Conservation (phyloP, 35 echinoderm and acorn worm species). For the Apostichopus parvimensis region DNA sequence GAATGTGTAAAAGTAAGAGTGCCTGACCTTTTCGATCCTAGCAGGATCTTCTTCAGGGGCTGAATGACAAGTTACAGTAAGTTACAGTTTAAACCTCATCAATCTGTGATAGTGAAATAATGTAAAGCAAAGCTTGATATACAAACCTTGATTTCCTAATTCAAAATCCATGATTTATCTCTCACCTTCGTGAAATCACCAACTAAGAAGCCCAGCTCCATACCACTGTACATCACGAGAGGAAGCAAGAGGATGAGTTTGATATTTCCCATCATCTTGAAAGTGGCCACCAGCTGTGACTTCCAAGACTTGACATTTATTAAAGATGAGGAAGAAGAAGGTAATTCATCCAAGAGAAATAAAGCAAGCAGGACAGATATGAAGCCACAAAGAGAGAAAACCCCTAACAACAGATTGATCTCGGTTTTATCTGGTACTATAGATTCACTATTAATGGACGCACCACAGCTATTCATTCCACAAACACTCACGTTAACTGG, state of each 20-base stretch:
- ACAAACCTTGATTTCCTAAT: too few relatives aligned
- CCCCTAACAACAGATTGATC: background rate
- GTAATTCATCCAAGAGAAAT: background rate
- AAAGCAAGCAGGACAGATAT: background rate
- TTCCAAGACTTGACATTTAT: background rate
- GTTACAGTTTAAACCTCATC: too few relatives aligned
- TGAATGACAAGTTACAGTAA: too few relatives aligned
- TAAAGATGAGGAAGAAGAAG: background rate
- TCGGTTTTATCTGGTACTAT: background rate
- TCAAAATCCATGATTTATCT: background rate
- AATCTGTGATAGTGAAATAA: too few relatives aligned
- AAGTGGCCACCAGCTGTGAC: background rate
- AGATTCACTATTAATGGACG: background rate
- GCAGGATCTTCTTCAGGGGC: too few relatives aligned
- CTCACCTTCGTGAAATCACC: slow-evolving; percentile 61
- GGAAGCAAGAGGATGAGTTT: slow-evolving; percentile 41
- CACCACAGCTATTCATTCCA: background rate
- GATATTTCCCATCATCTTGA: slow-evolving; percentile 5
- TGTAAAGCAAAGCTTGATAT: too few relatives aligned
- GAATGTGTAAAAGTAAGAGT: too few relatives aligned
- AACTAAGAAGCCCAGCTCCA: slow-evolving; percentile 39
- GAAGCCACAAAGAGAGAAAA: background rate
- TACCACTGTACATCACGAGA: slow-evolving; percentile 50
- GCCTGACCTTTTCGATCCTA: too few relatives aligned
- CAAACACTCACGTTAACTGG: background rate